These are phyloP conservation scores for Apogon talboti DNA, from an alignment of 2,797 vertebrate species.

Conservation along the genomic window DNA sequence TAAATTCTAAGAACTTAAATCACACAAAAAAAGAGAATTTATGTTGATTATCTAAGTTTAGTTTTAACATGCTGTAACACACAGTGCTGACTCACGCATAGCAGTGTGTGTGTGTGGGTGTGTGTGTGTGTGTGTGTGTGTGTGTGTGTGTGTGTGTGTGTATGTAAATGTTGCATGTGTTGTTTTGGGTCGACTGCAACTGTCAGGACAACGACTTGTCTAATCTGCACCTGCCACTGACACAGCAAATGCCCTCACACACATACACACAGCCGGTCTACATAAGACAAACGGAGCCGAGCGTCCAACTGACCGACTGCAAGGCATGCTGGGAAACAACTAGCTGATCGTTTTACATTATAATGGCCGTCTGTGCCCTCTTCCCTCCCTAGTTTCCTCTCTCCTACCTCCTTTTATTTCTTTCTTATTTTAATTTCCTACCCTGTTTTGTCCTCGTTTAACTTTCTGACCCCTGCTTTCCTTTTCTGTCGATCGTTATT, in stretches of 20 bases:
- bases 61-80: constrained; percentile 3
- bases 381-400: neutral
- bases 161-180: constrained; percentile 56
- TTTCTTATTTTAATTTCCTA: neutral
- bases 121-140: constrained; percentile 8
- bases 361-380: neutral
- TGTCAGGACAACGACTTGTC: constrained; percentile 65
- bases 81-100: constrained; percentile 18
- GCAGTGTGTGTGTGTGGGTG: constrained; percentile 9
- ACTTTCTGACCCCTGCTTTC: too few species aligned
- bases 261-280: constrained; percentile 11
- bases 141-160: constrained; percentile 10
- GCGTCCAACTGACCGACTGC: constrained; percentile 28
- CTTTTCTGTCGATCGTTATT: too few species aligned
- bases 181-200: constrained; percentile 70
- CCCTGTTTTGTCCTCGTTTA: neutral
- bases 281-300: constrained; percentile 49
- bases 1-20: too few species aligned
- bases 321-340: constrained; percentile 45
- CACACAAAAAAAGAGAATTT: too few species aligned
- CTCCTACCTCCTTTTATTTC: too few species aligned
- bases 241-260: constrained; percentile 74
- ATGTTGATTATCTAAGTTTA: too few species aligned
- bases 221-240: constrained; percentile 84
- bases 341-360: neutral